Conservation (phyloP, 2,888 invertebrate genomes). For the Lomographa bimaculata region DNA sequence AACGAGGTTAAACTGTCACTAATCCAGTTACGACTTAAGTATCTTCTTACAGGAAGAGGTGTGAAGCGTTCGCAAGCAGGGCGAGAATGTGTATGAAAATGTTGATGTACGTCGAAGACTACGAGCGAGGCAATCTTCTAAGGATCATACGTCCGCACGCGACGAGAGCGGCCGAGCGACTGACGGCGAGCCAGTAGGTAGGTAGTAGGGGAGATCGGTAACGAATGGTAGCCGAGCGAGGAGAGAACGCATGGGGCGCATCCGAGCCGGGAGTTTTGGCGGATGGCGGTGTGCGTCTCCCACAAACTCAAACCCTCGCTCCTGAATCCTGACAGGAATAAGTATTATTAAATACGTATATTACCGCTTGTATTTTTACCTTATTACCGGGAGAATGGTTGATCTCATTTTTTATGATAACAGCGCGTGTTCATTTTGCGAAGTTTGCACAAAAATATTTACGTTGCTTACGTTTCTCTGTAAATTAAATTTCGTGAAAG, state of each 20-base stretch:
- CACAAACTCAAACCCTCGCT: constrained; percentile 39
- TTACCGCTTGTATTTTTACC: constrained; percentile 28
- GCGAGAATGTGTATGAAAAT: constrained; percentile 57
- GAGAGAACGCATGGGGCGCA: constrained; percentile 66
- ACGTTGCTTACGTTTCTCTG: constrained; percentile 19
- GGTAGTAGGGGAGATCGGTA: constrained; percentile 50
- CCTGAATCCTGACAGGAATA: constrained; percentile 41
- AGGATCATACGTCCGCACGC: constrained; percentile 44
- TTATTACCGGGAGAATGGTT: constrained; percentile 24
- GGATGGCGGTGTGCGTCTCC: constrained; percentile 41
- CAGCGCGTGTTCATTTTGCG: constrained; percentile 17
- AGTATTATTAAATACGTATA: constrained; percentile 51
- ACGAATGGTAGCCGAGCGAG: constrained; percentile 52
- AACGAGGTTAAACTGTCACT: constrained; percentile 51
- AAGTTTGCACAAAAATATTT: constrained; percentile 18
- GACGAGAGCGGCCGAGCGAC: constrained; percentile 63
- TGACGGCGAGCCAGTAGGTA: constrained; percentile 52
- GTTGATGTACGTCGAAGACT: constrained; percentile 64
- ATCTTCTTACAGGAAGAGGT: constrained; percentile 9
- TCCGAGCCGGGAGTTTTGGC: constrained; percentile 41
- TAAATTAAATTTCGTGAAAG: constrained; percentile 5
- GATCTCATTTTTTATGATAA: constrained; percentile 23
- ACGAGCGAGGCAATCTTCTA: constrained; percentile 47
- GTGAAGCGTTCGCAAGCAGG: constrained; percentile 39
- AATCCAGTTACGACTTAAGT: constrained; percentile 50